phyloP scores from a whole-genome alignment of 2,797 vertebrate species.

The Apogon hyalosoma region DNA sequence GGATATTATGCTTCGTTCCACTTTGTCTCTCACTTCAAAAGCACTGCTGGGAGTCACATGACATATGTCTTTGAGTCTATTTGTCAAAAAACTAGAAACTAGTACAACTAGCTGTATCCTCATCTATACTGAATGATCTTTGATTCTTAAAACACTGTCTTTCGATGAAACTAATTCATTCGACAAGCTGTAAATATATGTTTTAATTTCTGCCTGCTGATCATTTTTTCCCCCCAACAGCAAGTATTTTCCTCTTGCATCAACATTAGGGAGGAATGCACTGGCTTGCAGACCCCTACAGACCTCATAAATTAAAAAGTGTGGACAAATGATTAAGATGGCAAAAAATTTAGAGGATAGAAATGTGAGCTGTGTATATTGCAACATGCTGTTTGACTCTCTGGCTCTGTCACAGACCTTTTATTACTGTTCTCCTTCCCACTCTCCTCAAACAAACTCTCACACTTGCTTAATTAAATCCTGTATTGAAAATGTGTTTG shows the following conservation, averaged over 20 bases:
- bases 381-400: slow-evolving; percentile 59
- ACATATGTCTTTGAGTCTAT: slow-evolving; percentile 40
- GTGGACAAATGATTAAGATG: slow-evolving; percentile 65
- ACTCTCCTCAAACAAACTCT: slow-evolving; percentile 71
- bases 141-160: slow-evolving; percentile 3
- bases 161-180: slow-evolving; percentile 2
- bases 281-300: slow-evolving; percentile 47
- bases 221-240: slow-evolving; percentile 22
- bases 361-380: slow-evolving; percentile 74
- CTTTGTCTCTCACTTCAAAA: slow-evolving; percentile 80
- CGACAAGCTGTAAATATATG: neutral
- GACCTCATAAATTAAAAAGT: slow-evolving; percentile 66
- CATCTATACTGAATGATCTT: neutral
- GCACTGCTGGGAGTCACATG: slow-evolving; percentile 64
- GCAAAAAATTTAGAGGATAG: slow-evolving; percentile 53
- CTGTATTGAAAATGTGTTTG: slow-evolving; percentile 74
- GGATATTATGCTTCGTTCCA: slow-evolving; percentile 76
- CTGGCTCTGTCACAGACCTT: slow-evolving; percentile 51
- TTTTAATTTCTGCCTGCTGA: slow-evolving; percentile 13
- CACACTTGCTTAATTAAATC: slow-evolving; percentile 76
- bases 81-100: slow-evolving; percentile 8
- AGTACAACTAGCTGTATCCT: no score
- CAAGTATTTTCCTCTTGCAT: slow-evolving; percentile 28
- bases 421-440: slow-evolving; percentile 67
- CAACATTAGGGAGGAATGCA: slow-evolving; percentile 51